Conservation (phyloP, 1,140 invertebrate species). For the Bombus pyrosoma region DNA sequence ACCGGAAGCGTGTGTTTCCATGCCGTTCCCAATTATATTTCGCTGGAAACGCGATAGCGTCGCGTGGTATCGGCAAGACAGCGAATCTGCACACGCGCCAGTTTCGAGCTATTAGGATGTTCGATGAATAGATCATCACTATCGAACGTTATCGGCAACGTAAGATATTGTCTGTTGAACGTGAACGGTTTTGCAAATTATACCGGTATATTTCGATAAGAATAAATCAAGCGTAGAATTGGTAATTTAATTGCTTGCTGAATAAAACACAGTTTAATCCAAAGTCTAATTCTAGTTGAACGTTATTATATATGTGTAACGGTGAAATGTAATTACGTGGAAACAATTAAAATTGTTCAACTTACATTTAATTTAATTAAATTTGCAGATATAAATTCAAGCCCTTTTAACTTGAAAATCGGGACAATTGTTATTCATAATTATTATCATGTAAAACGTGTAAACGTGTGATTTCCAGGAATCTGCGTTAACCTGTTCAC, state of each 20-base stretch:
- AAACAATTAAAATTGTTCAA: background rate
- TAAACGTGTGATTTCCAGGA: no score
- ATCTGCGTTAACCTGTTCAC: no score
- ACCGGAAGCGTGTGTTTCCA: background rate
- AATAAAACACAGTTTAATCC: background rate
- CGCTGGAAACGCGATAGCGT: background rate
- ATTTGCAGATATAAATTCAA: background rate
- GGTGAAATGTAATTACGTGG: background rate
- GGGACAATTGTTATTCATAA: background rate
- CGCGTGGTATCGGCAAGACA: background rate
- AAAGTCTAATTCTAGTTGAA: background rate
- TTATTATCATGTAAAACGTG: no score
- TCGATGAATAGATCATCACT: background rate
- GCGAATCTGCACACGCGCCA: no score
- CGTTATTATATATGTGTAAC: background rate
- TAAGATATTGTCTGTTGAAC: background rate
- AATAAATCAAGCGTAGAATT: background rate
- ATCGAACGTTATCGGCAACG: background rate
- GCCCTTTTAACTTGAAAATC: background rate
- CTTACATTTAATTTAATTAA: background rate
- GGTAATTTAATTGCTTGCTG: background rate
- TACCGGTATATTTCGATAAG: background rate
- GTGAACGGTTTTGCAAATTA: background rate
- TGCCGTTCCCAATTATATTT: background rate
- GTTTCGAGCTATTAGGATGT: background rate